A percentile compares a stretch with the other conserved stretches of the same genome.
These are phyloP conservation scores for Neodiprion pinetum DNA, from an alignment of 1,140 invertebrate genomes.

Conservation along the genomic window DNA sequence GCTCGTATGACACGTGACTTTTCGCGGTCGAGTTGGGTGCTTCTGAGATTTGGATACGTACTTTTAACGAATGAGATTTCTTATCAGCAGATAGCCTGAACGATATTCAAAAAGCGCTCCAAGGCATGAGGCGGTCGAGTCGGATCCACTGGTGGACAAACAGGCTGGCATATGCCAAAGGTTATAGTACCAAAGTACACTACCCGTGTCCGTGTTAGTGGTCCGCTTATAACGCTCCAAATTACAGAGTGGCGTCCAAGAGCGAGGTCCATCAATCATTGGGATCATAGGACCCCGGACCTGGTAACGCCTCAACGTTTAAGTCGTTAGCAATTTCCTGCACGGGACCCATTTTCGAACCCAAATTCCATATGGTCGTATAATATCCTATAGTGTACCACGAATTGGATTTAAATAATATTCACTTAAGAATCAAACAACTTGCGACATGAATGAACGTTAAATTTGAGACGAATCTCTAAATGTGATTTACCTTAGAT, in stretches of 20 bases:
- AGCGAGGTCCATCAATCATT: neutral
- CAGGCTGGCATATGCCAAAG: conserved; percentile 1
- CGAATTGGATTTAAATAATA: too few relatives aligned
- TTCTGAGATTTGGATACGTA: too few relatives aligned
- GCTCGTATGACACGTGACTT: too few relatives aligned
- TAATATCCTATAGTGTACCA: conserved; percentile 48
- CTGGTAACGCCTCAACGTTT: conserved; percentile 57
- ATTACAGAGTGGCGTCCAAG: conserved; percentile 54
- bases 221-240: conserved; percentile 59
- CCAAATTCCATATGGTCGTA: conserved; percentile 60
- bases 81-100: too few relatives aligned
- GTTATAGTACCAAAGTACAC: conserved; percentile 1
- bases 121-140: neutral
- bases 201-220: conserved; percentile 45
- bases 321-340: conserved; percentile 65
- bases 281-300: conserved; percentile 37
- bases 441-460: too few relatives aligned
- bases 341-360: conserved; percentile 54
- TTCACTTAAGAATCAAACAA: too few relatives aligned
- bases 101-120: too few relatives aligned
- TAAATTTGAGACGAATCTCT: too few relatives aligned
- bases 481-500: too few relatives aligned
- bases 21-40: too few relatives aligned
- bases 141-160: neutral
- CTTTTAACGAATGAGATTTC: too few relatives aligned